Evolutionary conservation across 2,888 invertebrate genomes (phyloP).

Genomic region (Andrena hattorfiana): DNA sequence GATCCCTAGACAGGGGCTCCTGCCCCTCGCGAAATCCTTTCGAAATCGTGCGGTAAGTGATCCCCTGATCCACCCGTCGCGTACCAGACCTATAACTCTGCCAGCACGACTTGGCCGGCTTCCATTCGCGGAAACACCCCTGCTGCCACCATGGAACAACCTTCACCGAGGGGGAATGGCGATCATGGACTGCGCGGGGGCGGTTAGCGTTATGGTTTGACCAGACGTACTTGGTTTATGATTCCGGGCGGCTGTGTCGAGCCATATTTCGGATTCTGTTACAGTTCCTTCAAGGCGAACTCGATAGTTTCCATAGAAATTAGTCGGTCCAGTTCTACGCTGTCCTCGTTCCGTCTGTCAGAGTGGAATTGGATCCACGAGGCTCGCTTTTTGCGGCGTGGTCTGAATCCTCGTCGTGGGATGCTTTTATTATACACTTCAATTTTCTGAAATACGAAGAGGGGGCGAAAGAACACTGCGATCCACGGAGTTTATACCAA

Average conservation of each 20-base stretch:
- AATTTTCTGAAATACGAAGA: slow-evolving; percentile 12
- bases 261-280: slow-evolving; percentile 18
- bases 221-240: slow-evolving; percentile 67
- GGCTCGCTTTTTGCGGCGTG: not conserved
- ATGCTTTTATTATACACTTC: slow-evolving; percentile 8
- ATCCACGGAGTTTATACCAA: slow-evolving; percentile 28
- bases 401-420: not conserved
- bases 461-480: slow-evolving; percentile 3
- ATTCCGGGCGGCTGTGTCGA: slow-evolving; percentile 58
- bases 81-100: slow-evolving; percentile 80
- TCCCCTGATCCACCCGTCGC: slow-evolving; percentile 78
- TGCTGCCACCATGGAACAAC: slow-evolving; percentile 47
- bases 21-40: slow-evolving; percentile 72
- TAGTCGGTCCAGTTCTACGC: not conserved
- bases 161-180: slow-evolving; percentile 12
- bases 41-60: slow-evolving; percentile 80
- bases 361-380: not conserved
- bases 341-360: not conserved
- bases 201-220: slow-evolving; percentile 61
- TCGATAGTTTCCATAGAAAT: not conserved
- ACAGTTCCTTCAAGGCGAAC: not conserved
- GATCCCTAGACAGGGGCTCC: slow-evolving; percentile 46
- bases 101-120: slow-evolving; percentile 77
- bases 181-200: slow-evolving; percentile 27
- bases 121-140: slow-evolving; percentile 77